These are phyloP conservation scores for Neodiprion virginianus DNA, from an alignment of 1,140 invertebrate species.

Conservation along the genomic window DNA sequence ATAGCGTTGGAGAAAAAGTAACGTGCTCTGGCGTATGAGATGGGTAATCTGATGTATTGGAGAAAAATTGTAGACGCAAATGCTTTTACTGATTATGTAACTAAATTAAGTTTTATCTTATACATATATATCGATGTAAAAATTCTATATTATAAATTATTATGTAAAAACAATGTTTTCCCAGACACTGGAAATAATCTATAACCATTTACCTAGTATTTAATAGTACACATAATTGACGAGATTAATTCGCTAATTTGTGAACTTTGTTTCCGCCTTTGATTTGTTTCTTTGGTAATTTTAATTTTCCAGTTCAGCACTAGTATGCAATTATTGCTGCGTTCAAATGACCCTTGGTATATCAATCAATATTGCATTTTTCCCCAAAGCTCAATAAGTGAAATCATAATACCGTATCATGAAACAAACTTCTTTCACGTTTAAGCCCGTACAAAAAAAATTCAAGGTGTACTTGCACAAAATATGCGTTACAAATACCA, in stretches of 20 bases:
- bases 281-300: background rate
- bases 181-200: background rate
- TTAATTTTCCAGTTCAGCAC: background rate
- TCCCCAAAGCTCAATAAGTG: background rate
- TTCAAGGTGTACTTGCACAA: background rate
- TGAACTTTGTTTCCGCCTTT: background rate
- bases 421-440: background rate
- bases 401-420: background rate
- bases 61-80: too few species aligned
- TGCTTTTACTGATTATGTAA: background rate
- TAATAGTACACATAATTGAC: background rate
- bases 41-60: background rate
- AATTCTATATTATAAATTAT: background rate
- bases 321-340: slow-evolving; percentile 1
- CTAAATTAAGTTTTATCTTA: background rate
- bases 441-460: background rate
- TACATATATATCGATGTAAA: background rate
- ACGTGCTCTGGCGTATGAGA: background rate
- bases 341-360: background rate
- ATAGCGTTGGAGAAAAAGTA: background rate
- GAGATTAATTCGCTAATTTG: background rate
- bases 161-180: too few species aligned
- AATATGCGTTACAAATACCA: background rate
- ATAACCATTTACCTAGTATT: background rate
- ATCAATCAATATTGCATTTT: background rate